Conservation (phyloP, 2,888 invertebrate species). For the Pyrrhia umbra region DNA sequence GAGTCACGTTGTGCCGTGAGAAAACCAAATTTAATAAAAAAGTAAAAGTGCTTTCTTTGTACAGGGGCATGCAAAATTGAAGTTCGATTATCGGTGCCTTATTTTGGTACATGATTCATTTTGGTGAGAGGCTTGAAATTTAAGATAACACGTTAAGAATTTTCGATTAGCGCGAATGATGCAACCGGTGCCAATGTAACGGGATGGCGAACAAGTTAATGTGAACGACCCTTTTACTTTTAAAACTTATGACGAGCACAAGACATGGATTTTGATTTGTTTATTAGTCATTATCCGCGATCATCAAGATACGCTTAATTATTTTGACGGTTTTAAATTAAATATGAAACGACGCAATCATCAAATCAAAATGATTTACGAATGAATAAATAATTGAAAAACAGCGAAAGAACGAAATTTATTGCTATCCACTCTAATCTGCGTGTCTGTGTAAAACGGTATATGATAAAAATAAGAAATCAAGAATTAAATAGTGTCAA, state of each 20-base stretch:
- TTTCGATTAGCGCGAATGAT: constrained; percentile 85
- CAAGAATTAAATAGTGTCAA: not conserved
- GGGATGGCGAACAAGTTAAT: constrained; percentile 70
- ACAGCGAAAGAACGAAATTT: not conserved
- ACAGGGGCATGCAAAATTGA: constrained; percentile 81
- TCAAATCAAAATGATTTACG: constrained; percentile 3
- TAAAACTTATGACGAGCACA: constrained; percentile 52
- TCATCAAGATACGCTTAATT: constrained; percentile 19
- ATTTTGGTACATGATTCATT: constrained; percentile 86
- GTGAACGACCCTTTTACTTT: constrained; percentile 73
- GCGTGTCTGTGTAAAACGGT: not conserved
- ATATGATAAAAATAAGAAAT: not conserved
- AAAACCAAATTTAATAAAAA: constrained; percentile 82
- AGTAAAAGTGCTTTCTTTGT: constrained; percentile 89
- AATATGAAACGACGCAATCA: constrained; percentile 9
- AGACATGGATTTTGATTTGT: constrained; percentile 43
- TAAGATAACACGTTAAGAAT: constrained; percentile 81
- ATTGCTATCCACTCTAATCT: constrained; percentile 20
- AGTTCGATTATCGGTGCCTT: constrained; percentile 81
- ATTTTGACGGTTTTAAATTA: constrained; percentile 5
- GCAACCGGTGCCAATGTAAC: constrained; percentile 77
- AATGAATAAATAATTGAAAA: constrained; percentile 5
- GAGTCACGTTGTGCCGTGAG: constrained; percentile 83
- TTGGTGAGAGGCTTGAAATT: constrained; percentile 82
- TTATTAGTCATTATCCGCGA: constrained; percentile 26